Percentiles rank a stretch among this genome's conserved stretches.
Evolutionary conservation across 2,888 invertebrate species (phyloP).

Genomic region (Conomelus anceps): DNA sequence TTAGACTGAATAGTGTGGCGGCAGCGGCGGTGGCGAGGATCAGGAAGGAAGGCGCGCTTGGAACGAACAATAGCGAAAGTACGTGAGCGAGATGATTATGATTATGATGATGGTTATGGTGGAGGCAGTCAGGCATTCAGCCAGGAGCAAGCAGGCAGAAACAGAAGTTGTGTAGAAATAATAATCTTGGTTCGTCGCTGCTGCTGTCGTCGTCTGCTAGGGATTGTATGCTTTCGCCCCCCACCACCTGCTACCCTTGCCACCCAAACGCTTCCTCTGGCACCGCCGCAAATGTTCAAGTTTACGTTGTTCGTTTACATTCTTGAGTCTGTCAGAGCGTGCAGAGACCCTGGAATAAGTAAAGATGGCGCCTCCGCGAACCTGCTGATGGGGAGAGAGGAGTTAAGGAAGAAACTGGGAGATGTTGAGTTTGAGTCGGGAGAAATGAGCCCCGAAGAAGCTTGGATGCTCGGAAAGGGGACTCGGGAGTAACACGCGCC

Average conservation of each 20-base stretch:
- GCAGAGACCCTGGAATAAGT: neutral
- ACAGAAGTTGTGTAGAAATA: neutral
- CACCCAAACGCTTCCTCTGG: neutral
- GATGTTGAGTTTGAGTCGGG: neutral
- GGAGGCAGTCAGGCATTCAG: neutral
- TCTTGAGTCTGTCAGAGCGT: neutral
- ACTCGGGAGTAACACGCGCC: neutral
- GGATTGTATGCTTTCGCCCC: neutral
- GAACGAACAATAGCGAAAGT: neutral
- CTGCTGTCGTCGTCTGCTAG: neutral
- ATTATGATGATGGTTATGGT: neutral
- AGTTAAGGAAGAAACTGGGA: neutral
- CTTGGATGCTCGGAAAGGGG: too few species aligned
- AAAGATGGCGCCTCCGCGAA: neutral
- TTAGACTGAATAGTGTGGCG: neutral
- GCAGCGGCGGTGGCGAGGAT: neutral
- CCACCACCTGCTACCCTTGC: neutral
- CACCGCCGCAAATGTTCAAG: neutral
- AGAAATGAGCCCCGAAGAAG: neutral
- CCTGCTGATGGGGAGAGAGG: neutral
- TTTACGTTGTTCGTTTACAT: neutral
- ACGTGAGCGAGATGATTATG: neutral
- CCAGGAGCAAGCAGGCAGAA: neutral
- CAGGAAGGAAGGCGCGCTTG: neutral
- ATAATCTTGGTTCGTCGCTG: neutral